Percentiles rank a stretch among this genome's conserved stretches.
Evolutionary conservation across 1,140 invertebrate species (phyloP).

Genomic region (Pissodes strobi): DNA sequence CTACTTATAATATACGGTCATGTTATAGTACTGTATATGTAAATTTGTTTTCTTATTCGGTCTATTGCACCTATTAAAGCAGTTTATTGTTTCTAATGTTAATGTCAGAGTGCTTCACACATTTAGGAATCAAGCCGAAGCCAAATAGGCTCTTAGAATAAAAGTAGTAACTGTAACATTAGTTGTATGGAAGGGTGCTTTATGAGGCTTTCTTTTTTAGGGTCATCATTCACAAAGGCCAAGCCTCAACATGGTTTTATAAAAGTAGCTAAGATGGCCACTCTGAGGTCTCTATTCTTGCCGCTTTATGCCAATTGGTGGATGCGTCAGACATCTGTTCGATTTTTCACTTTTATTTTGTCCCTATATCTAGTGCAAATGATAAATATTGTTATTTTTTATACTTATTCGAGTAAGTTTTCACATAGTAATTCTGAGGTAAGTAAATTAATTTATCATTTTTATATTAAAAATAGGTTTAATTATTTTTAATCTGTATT

Average conservation of each 20-base stretch:
- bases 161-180: no score
- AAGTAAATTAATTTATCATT: slow-evolving; percentile 42
- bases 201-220: slow-evolving; percentile 62
- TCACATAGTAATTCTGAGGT: slow-evolving; percentile 7
- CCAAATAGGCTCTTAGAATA: no score
- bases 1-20: no score
- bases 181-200: no score
- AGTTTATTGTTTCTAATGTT: no score
- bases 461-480: background rate
- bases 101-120: no score
- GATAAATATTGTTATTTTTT: slow-evolving; percentile 65
- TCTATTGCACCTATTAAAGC: no score
- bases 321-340: slow-evolving; percentile 80
- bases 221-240: slow-evolving; percentile 91
- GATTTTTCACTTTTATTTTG: slow-evolving; percentile 67
- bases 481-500: background rate
- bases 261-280: slow-evolving; percentile 78
- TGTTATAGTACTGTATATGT: no score
- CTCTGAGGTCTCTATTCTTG: slow-evolving; percentile 78
- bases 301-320: slow-evolving; percentile 86
- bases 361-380: slow-evolving; percentile 44
- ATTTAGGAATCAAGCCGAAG: no score
- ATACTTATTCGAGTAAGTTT: slow-evolving; percentile 16
- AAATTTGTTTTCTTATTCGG: no score
- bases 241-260: slow-evolving; percentile 88